These are phyloP conservation scores for Galago senegalensis DNA, from an alignment of 2,797 vertebrate genomes.

Conservation along the genomic window DNA sequence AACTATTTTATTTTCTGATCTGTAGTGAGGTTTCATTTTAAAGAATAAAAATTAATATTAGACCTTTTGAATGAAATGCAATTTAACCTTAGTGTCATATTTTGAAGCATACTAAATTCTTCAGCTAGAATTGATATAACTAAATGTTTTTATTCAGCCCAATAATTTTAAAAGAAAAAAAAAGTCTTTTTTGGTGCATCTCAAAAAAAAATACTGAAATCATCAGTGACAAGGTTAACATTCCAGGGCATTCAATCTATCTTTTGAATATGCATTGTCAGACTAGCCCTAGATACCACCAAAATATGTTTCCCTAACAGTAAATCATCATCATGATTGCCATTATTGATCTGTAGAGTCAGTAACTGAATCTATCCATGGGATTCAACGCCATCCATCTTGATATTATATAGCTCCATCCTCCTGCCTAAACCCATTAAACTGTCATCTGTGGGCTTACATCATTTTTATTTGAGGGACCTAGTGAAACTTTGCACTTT, in stretches of 20 bases:
- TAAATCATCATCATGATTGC: conserved; percentile 79
- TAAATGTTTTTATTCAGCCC: conserved; percentile 45
- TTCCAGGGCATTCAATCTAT: conserved; percentile 74
- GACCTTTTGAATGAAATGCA: not conserved
- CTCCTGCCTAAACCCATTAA: conserved; percentile 80
- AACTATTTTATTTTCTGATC: conserved; percentile 39
- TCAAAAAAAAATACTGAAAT: conserved; percentile 53
- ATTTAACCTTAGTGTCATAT: not conserved
- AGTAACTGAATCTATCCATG: conserved; percentile 79
- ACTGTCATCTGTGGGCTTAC: conserved; percentile 75
- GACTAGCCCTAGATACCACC: conserved; percentile 57
- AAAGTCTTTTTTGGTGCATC: conserved; percentile 1
- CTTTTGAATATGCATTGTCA: conserved; percentile 81
- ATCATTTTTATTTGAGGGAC: conserved; percentile 80
- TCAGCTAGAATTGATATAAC: not conserved
- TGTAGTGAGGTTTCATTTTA: conserved; percentile 12
- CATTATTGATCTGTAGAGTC: conserved; percentile 81
- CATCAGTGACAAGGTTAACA: conserved; percentile 77
- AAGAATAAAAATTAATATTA: conserved; percentile 39
- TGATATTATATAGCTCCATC: conserved; percentile 76
- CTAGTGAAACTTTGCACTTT: conserved; percentile 79
- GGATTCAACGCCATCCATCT: conserved; percentile 77
- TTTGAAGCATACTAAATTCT: conserved; percentile 32
- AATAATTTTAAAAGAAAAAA: not conserved
- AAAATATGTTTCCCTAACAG: conserved; percentile 71